Percentiles rank a stretch among this genome's conserved stretches.
Conservation (phyloP, 2,888 invertebrate genomes). For the Pristionchus maxplancki region DNA sequence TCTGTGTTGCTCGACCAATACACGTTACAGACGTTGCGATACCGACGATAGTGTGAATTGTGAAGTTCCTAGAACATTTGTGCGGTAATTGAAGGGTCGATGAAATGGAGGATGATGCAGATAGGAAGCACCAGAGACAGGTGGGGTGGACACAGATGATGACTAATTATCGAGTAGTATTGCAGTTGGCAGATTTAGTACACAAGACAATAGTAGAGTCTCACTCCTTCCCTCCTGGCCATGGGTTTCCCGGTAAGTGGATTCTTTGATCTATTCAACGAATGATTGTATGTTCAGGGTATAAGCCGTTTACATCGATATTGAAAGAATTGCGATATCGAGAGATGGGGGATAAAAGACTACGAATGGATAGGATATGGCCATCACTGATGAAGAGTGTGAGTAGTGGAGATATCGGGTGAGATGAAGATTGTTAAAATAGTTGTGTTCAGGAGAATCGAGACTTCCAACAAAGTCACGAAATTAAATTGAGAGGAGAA, state of each 20-base stretch:
- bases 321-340: conserved; percentile 23
- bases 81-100: neutral
- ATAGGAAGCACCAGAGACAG: neutral
- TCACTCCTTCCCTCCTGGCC: neutral
- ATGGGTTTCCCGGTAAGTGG: neutral
- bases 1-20: neutral
- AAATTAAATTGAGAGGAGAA: neutral
- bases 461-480: neutral
- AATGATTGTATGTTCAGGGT: neutral
- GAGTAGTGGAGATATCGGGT: neutral
- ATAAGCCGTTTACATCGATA: conserved; percentile 8
- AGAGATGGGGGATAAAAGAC: conserved; percentile 16
- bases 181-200: neutral
- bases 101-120: neutral
- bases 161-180: neutral
- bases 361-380: conserved; percentile 1
- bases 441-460: neutral
- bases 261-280: neutral
- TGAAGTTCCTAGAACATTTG: neutral
- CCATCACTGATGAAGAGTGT: conserved; percentile 24
- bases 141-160: neutral
- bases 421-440: neutral
- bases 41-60: neutral
- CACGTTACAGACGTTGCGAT: conserved; percentile 22
- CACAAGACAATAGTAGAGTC: neutral